These are phyloP conservation scores for Cephus rjabovi DNA, from an alignment of 2,888 invertebrate species.

Conservation along the genomic window DNA sequence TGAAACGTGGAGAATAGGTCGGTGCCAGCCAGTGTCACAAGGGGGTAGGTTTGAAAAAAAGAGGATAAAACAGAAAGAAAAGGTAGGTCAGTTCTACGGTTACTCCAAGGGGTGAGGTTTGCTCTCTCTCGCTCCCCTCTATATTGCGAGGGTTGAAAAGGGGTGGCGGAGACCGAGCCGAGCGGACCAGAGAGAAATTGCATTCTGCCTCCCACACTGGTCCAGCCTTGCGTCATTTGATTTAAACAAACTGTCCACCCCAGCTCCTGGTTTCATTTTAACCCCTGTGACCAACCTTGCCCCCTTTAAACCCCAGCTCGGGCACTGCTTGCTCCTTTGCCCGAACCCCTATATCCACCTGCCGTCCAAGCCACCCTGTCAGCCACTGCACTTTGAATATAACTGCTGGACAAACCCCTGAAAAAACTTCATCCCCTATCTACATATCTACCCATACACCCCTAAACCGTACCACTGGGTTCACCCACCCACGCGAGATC, in stretches of 20 bases:
- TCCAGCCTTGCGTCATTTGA: constrained; percentile 20
- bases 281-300: background rate
- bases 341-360: background rate
- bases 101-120: background rate
- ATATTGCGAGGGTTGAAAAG: background rate
- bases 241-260: constrained; percentile 21
- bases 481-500: background rate
- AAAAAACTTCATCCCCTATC: background rate
- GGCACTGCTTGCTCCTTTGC: background rate
- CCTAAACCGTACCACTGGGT: background rate
- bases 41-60: background rate
- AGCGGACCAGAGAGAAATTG: background rate
- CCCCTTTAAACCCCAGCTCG: background rate
- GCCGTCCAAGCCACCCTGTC: background rate
- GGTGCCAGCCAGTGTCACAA: background rate
- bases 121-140: background rate
- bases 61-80: constrained; percentile 9
- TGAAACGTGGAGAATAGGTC: background rate
- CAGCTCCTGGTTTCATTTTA: constrained; percentile 10
- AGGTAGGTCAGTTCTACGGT: constrained; percentile 3
- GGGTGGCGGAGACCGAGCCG: background rate
- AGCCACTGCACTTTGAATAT: background rate
- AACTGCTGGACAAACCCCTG: background rate
- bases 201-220: background rate
- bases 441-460: background rate